Evolutionary conservation across 64 coral and sea anemone genomes (phyloP), one percentile per base, ranked within the genome.

Genomic region (Dendrophyllia cribrosa): DNA sequence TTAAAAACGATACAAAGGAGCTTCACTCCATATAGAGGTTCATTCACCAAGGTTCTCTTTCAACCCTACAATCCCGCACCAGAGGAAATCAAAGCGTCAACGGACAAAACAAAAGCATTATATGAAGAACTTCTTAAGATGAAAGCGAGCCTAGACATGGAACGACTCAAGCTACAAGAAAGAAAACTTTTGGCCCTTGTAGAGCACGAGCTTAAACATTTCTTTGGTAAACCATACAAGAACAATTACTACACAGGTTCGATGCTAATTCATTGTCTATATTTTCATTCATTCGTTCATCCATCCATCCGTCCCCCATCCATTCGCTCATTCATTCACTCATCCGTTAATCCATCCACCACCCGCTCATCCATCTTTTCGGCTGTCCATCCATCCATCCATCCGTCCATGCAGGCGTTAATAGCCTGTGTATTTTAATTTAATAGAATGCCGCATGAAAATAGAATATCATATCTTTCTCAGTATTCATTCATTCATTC

Each of bases 231-330:
- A 58, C 86, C 86, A 15, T 81, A 74, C 3, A 65, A 45, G 43
- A 79, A 89, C 69, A 83, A 94, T 72, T 94, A 94, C 51, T 89
- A 74, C 17, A 78, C 86, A 76, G 69, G 86, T 88, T 23, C 49
- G 75, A 26, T 10, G 9, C 66, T 26, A 8, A 6, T n/a, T 5
- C 8, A 15, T 3, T 59, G n/a, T 78, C 23, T 12, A 9, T 23
- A 0, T 12, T 4, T 59, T 58, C 11, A 19, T 19, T 7, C 10
- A 14, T 78, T 49, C 55, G 9, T 55, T 25, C 19, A 15, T 78
- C 46, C 55, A 56, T 56, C 5, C 53, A 56, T 56, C 0, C 52
- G 52, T 55, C 52, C 52, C 9, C 51, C 11, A 56, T 56, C 3
- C 52, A 56, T 56, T 56, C 52, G 3, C 52, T 11, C 52, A 56